phyloP scores from a whole-genome alignment of 2,113 vertebrate species.

The Mohoua ochrocephala region DNA sequence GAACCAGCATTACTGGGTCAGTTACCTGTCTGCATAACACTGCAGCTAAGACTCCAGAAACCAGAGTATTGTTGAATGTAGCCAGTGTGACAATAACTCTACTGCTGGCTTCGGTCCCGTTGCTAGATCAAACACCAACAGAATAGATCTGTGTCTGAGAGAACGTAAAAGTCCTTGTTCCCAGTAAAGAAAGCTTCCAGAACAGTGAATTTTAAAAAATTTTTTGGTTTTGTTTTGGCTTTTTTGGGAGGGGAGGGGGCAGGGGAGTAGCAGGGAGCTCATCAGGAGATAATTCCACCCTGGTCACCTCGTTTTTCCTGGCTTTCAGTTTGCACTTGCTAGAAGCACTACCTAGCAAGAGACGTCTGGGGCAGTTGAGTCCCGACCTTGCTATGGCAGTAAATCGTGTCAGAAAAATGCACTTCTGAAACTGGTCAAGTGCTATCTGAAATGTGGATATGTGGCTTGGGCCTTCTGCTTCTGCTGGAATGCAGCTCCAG shows the following conservation, averaged over 20 bases:
- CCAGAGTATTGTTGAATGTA: neutral
- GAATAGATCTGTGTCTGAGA: neutral
- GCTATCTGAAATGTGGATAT: neutral
- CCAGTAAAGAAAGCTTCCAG: neutral
- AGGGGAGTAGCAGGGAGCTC: neutral
- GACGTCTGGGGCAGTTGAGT: neutral
- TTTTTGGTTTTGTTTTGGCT: neutral
- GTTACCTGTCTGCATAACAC: neutral
- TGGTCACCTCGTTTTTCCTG: neutral
- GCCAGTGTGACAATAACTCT: neutral
- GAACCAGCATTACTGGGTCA: neutral
- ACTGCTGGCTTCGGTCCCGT: neutral
- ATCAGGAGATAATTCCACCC: neutral
- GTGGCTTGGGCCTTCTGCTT: neutral
- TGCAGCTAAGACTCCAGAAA: neutral
- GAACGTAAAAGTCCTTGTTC: neutral
- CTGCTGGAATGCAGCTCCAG: slow-evolving; percentile 24
- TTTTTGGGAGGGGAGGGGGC: rapidly evolving
- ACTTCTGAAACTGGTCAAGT: neutral
- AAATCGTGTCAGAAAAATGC: neutral
- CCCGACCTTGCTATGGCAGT: neutral
- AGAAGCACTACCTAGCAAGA: neutral
- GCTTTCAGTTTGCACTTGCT: neutral
- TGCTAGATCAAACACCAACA: neutral
- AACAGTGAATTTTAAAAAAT: neutral